Conservation (phyloP, 92 coral and sea anemone genomes). For the Porites cylindrica region DNA sequence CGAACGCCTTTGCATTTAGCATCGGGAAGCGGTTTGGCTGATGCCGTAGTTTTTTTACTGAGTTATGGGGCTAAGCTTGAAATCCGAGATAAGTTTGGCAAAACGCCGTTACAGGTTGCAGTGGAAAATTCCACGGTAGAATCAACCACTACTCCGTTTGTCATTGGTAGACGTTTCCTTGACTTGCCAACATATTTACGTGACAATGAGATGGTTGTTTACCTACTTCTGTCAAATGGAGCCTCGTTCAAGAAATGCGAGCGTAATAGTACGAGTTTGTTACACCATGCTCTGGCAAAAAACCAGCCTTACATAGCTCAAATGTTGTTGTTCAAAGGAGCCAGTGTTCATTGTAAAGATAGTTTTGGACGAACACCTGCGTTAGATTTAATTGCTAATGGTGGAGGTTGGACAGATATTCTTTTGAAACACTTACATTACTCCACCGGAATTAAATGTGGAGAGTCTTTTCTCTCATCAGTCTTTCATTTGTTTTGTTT, state of each 20-base stretch:
- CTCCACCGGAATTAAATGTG: conserved; percentile 24
- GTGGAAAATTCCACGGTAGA: conserved; percentile 15
- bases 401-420: neutral
- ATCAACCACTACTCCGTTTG: neutral
- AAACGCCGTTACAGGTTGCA: conserved; percentile 58
- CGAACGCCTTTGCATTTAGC: conserved; percentile 72
- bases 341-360: conserved; percentile 9
- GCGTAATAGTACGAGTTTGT: neutral
- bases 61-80: conserved; percentile 23
- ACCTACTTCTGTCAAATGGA: conserved; percentile 16
- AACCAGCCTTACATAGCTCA: conserved; percentile 21
- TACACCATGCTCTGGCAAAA: conserved; percentile 24
- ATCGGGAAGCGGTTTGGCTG: conserved; percentile 61
- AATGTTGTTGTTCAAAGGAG: conserved; percentile 7
- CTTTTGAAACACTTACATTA: conserved; percentile 9
- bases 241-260: conserved; percentile 18
- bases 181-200: neutral
- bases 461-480: conserved; percentile 26
- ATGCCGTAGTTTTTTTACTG: conserved; percentile 44
- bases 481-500: conserved; percentile 52
- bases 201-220: conserved; percentile 19
- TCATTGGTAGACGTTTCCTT: neutral
- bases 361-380: conserved; percentile 15
- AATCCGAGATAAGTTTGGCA: conserved; percentile 35
- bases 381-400: neutral